These are phyloP conservation scores for Pyrrhosoma nymphula DNA, from an alignment of 2,888 invertebrate genomes.

Conservation along the genomic window DNA sequence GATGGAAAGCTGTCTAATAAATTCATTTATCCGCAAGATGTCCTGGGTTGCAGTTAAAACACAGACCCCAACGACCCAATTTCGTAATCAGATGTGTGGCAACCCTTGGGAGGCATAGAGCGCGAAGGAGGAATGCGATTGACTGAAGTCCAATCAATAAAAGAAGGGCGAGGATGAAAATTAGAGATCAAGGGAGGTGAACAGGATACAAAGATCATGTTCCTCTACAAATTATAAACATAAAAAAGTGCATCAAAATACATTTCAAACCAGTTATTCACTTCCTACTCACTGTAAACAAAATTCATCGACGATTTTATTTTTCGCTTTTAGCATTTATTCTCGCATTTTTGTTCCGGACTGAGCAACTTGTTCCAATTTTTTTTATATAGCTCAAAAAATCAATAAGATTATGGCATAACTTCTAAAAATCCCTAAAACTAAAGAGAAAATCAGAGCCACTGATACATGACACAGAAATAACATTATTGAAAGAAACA, in stretches of 20 bases:
- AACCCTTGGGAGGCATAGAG: not conserved
- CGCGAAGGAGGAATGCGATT: not conserved
- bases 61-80: not conserved
- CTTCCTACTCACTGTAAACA: not conserved
- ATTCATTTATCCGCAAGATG: not conserved
- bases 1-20: no score
- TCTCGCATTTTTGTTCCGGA: not conserved
- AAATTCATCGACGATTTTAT: not conserved
- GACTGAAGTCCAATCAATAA: conserved; percentile 1
- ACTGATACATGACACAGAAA: no score
- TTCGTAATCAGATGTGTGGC: not conserved
- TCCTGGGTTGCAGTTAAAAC: not conserved
- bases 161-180: not conserved
- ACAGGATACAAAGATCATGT: not conserved
- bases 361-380: no score
- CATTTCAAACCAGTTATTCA: not conserved
- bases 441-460: no score
- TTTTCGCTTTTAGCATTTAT: not conserved
- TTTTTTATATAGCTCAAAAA: no score
- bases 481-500: no score
- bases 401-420: no score
- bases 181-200: conserved; percentile 14
- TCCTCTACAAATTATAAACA: not conserved
- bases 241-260: not conserved
- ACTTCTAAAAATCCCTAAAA: no score